Conservation (phyloP, 2,113 vertebrate species). For the Plotosus lineatus region DNA sequence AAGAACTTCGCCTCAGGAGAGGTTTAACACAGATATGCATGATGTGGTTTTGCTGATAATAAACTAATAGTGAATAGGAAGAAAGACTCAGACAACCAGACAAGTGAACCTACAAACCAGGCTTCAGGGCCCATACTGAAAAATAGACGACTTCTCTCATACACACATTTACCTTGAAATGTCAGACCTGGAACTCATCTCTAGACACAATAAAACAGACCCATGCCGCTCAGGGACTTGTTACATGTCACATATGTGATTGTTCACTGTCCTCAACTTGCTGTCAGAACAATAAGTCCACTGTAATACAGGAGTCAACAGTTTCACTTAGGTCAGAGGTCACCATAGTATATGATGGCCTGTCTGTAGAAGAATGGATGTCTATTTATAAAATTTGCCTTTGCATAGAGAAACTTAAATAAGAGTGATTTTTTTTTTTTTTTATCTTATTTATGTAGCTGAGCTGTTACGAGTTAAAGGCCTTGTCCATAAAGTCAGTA, state of each 20-base stretch:
- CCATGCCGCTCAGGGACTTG: not conserved
- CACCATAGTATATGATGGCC: not conserved
- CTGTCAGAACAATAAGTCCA: not conserved
- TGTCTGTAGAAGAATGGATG: not conserved
- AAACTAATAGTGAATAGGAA: constrained; percentile 14
- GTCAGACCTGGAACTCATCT: not conserved
- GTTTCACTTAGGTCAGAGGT: not conserved
- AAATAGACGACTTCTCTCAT: constrained; percentile 13
- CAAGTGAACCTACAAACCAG: constrained; percentile 1
- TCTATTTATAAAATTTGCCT: not conserved
- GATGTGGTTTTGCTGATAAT: not conserved
- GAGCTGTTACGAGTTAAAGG: not conserved
- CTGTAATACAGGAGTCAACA: not conserved
- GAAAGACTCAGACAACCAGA: constrained; percentile 2
- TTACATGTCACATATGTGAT: constrained; percentile 8
- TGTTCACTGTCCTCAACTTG: not conserved
- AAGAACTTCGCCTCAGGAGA: not conserved
- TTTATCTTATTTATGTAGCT: not conserved
- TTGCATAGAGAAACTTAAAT: not conserved
- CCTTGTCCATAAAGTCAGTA: not conserved
- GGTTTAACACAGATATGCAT: not conserved
- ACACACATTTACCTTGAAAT: constrained; percentile 9
- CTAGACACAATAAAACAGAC: constrained; percentile 15
- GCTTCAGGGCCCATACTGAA: not conserved
- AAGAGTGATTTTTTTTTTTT: not conserved